phyloP scores from a whole-genome alignment of 2,888 invertebrate genomes.

The Nebria brevicollis region DNA sequence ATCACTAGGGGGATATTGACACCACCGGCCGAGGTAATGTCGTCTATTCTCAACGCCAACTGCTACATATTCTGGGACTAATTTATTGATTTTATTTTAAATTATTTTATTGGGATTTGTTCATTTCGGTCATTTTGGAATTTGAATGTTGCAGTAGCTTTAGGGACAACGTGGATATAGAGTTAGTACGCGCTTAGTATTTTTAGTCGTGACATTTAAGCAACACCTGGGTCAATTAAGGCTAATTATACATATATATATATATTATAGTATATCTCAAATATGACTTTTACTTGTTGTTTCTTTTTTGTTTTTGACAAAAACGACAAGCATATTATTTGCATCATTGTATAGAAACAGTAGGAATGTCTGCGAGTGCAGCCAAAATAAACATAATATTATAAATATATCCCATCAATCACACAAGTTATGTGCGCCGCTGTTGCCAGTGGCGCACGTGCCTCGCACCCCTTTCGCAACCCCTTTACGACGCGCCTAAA shows the following conservation, averaged over 20 bases:
- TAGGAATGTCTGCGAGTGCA: slow-evolving; percentile 24
- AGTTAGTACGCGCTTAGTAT: not conserved
- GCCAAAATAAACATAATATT: slow-evolving; percentile 34
- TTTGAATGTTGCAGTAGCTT: not conserved
- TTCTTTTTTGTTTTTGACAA: not conserved
- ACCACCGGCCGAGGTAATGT: not conserved
- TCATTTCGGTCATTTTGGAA: not conserved
- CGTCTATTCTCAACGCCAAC: no score
- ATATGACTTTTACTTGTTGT: not conserved
- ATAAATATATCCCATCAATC: slow-evolving; percentile 36
- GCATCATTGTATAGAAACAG: slow-evolving; percentile 28
- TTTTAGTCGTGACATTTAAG: slow-evolving; percentile 23
- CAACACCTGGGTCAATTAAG: slow-evolving; percentile 35
- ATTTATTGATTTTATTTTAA: no score
- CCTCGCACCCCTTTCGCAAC: not conserved
- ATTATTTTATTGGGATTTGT: no score
- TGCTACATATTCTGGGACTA: no score
- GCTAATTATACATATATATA: slow-evolving; percentile 37
- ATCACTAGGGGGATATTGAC: not conserved
- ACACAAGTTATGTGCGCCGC: slow-evolving; percentile 1
- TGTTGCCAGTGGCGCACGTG: not conserved
- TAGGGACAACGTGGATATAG: not conserved
- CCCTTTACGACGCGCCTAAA: slow-evolving; percentile 1
- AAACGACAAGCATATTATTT: slow-evolving; percentile 20
- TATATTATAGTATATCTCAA: not conserved